phyloP scores from a whole-genome alignment of 2,888 invertebrate species.

The Caenorhabditis macrosperma region DNA sequence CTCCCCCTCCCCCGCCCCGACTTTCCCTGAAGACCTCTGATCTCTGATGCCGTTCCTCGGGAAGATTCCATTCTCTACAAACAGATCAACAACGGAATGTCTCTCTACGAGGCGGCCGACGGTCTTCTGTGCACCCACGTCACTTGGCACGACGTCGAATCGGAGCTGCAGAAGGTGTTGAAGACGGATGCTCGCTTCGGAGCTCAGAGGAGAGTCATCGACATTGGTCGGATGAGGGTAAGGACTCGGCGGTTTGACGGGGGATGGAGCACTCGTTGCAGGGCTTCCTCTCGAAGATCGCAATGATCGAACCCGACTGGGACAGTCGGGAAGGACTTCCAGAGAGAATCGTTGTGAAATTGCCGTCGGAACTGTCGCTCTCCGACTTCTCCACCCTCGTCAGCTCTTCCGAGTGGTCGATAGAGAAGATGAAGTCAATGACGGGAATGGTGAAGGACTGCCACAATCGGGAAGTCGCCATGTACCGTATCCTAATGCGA shows the following conservation, averaged over 20 bases:
- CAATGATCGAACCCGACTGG: conserved; percentile 46
- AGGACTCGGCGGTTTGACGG: background rate
- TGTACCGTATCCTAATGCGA: conserved; percentile 40
- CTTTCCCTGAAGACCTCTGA: background rate
- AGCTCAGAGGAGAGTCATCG: conserved; percentile 2
- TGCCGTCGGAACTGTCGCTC: conserved; percentile 35
- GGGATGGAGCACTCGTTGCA: conserved; percentile 6
- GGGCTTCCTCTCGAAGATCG: conserved; percentile 53
- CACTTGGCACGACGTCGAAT: conserved; percentile 36
- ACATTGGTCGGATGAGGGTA: conserved; percentile 54
- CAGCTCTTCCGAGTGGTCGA: conserved; percentile 21
- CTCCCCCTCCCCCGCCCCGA: background rate
- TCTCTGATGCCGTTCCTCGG: background rate
- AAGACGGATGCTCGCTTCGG: conserved; percentile 30
- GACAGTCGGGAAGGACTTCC: conserved; percentile 8
- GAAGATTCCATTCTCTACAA: background rate
- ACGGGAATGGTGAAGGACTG: conserved; percentile 20
- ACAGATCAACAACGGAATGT: conserved; percentile 24
- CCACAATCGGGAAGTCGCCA: conserved; percentile 51
- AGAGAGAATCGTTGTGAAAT: conserved; percentile 33
- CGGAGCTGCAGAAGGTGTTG: conserved; percentile 31
- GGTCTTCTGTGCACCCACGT: conserved; percentile 44
- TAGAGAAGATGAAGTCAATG: conserved; percentile 43
- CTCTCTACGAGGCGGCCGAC: conserved; percentile 34
- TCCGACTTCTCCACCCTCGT: conserved; percentile 36